Conservation (phyloP, 2,888 invertebrate genomes). For the Tethea ocularis region DNA sequence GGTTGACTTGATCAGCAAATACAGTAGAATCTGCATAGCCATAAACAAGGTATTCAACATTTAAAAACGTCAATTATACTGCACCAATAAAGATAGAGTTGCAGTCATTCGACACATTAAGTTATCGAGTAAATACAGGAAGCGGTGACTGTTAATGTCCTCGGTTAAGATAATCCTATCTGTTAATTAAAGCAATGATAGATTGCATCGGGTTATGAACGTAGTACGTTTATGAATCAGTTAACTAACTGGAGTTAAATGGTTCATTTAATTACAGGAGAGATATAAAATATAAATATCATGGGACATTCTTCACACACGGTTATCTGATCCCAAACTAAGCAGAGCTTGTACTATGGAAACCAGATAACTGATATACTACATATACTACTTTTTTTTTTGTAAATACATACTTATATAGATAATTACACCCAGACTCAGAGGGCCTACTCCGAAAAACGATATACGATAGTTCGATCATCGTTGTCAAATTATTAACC, state of each 20-base stretch:
- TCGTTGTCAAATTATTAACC: too few species aligned
- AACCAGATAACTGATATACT: too few species aligned
- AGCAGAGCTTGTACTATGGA: too few species aligned
- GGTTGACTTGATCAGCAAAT: too few species aligned
- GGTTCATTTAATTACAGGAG: not conserved
- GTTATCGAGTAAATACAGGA: conserved; percentile 25
- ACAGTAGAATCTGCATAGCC: not conserved
- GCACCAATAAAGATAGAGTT: conserved; percentile 22
- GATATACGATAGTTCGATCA: too few species aligned
- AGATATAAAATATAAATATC: too few species aligned
- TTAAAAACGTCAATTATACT: conserved; percentile 7
- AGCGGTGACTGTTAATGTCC: conserved; percentile 26
- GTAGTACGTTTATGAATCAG: not conserved
- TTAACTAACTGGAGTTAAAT: not conserved
- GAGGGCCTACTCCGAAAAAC: too few species aligned
- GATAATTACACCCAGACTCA: too few species aligned
- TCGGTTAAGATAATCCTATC: conserved; percentile 22
- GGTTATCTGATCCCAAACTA: too few species aligned
- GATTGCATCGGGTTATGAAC: not conserved
- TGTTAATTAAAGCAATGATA: conserved; percentile 19
- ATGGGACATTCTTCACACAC: too few species aligned
- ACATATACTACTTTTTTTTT: too few species aligned
- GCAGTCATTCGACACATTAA: conserved; percentile 19
- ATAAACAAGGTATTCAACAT: conserved; percentile 1
- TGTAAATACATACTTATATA: too few species aligned